These are phyloP conservation scores for Siphamia tubifer DNA, from an alignment of 2,113 vertebrate genomes.

Conservation along the genomic window DNA sequence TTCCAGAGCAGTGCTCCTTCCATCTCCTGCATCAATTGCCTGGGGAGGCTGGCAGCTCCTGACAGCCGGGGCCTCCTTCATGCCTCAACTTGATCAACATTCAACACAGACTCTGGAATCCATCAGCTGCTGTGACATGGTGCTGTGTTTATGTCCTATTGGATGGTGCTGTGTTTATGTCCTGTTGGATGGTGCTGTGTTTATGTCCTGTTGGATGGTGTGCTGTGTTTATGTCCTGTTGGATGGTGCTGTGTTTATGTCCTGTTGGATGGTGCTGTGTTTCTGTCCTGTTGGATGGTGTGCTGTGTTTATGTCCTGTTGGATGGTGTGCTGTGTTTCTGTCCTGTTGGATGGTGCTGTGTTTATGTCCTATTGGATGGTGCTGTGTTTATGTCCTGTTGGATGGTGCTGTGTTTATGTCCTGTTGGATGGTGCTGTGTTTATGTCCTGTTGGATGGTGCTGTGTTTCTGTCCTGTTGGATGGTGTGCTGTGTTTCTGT, in stretches of 20 bases:
- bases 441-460: too few relatives aligned
- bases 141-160: slow-evolving; percentile 64
- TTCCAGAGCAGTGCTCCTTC: slow-evolving; percentile 66
- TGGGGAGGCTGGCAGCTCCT: slow-evolving; percentile 71
- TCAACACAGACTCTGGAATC: slow-evolving; percentile 71
- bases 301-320: slow-evolving; percentile 61
- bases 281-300: slow-evolving; percentile 60
- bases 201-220: slow-evolving; percentile 60
- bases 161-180: too few relatives aligned
- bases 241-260: too few relatives aligned
- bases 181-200: slow-evolving; percentile 45
- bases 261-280: too few relatives aligned
- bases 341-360: slow-evolving; percentile 55
- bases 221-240: slow-evolving; percentile 61
- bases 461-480: slow-evolving; percentile 56
- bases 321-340: slow-evolving; percentile 63
- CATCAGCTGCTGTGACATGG: slow-evolving; percentile 67
- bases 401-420: too few relatives aligned
- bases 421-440: slow-evolving; percentile 52
- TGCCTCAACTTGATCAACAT: slow-evolving; percentile 81
- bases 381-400: slow-evolving; percentile 61
- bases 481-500: slow-evolving; percentile 65
- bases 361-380: too few relatives aligned
- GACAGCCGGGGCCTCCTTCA: slow-evolving; percentile 72
- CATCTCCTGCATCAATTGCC: slow-evolving; percentile 76